Conservation (phyloP, 2,113 vertebrate species). For the Machaerirhynchus nigripectus region DNA sequence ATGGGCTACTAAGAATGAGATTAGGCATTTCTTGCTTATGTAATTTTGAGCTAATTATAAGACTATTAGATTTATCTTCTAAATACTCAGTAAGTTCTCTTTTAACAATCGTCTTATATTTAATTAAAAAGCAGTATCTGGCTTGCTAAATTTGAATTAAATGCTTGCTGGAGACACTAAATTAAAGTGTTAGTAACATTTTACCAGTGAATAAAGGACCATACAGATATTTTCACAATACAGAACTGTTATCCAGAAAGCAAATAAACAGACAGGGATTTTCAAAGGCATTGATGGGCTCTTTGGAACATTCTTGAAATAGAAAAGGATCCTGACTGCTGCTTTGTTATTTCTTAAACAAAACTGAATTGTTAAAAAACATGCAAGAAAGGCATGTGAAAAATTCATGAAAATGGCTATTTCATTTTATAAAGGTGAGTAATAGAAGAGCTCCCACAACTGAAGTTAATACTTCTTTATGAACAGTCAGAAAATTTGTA, state of each 20-base stretch:
- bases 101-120: constrained; percentile 72
- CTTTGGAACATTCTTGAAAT: not conserved
- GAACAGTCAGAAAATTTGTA: not conserved
- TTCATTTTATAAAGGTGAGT: not conserved
- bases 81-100: constrained; percentile 71
- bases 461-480: not conserved
- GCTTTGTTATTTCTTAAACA: not conserved
- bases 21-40: constrained; percentile 75
- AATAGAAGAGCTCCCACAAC: not conserved
- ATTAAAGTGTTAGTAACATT: constrained; percentile 58
- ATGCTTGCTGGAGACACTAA: constrained; percentile 57
- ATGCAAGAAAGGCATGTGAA: not conserved
- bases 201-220: constrained; percentile 49
- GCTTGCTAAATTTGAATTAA: constrained; percentile 65
- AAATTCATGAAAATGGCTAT: not conserved
- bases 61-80: constrained; percentile 74
- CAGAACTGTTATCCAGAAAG: constrained; percentile 3
- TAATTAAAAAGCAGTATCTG: constrained; percentile 74
- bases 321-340: not conserved
- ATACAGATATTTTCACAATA: constrained; percentile 5
- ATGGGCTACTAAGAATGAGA: constrained; percentile 70
- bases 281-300: not conserved
- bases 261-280: not conserved
- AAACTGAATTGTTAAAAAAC: not conserved
- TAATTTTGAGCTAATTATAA: constrained; percentile 78